phyloP scores from a whole-genome alignment of 2,888 invertebrate species.

The Xylota segnis region DNA sequence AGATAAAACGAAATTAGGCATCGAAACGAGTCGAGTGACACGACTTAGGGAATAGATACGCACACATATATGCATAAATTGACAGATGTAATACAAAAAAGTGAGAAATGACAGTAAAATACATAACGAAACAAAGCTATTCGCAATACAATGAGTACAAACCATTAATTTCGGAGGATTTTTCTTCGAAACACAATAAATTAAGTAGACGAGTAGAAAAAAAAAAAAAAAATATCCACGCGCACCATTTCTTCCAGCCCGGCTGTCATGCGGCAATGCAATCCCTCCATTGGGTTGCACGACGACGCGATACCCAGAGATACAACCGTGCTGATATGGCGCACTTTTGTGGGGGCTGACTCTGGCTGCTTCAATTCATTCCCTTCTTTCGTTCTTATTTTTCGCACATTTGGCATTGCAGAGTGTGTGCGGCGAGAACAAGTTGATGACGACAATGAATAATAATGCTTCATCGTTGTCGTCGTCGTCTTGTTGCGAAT shows the following conservation, averaged over 20 bases:
- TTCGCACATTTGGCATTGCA: constrained; percentile 23
- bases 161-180: no score
- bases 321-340: constrained; percentile 29
- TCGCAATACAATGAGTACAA: no score
- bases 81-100: no score
- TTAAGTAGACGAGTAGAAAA: not conserved
- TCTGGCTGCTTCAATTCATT: constrained; percentile 23
- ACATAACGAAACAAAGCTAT: no score
- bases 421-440: constrained; percentile 25
- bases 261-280: constrained; percentile 34
- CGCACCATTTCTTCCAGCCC: constrained; percentile 5
- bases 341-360: constrained; percentile 43
- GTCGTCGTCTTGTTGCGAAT: constrained; percentile 4
- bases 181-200: not conserved
- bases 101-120: no score
- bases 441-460: constrained; percentile 61
- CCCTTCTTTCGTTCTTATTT: constrained; percentile 11
- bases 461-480: constrained; percentile 4
- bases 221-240: constrained; percentile 2
- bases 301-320: constrained; percentile 15
- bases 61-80: no score
- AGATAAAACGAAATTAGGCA: no score
- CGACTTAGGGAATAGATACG: no score
- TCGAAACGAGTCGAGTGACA: no score
- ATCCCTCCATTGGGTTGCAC: constrained; percentile 28